Evolutionary conservation across 2,797 vertebrate genomes (phyloP), one percentile per base, ranked within the genome.

Genomic region (Lagodon rhomboides): DNA sequence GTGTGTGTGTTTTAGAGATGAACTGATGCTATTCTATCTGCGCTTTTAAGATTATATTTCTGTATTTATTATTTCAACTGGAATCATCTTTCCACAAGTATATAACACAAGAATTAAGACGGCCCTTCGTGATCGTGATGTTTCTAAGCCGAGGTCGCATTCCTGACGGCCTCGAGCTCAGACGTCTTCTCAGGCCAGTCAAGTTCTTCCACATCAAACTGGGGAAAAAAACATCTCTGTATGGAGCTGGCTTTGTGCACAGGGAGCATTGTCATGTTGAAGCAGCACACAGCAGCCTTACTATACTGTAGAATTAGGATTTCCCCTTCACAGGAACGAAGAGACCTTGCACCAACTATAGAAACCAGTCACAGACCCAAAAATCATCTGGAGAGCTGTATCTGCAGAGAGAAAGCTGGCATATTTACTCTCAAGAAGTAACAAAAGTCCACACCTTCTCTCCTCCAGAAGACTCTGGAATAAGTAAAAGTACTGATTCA

Each of bases 1-100:
- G 54, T 72, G 68, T 68, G 38, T 68, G 54, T 15, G 38, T 15
- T 12, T 51, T 8, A 43, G 12, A 38, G 44, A 25, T 58, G 43
- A 72, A 41, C 23, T 50, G 58, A 56, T 46, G 51, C 63, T 25
- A 16, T 22, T 49, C 30, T 16, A 17, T 53, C 12, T 61, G 4
- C 34, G 56, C 20, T 76, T 53, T 62, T 5, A 62, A 3, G 9
- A 9, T 71, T 18, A 17, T 44, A 34, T 58, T 50, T 66, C 22
- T 16, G 17, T 55, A 1, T 55, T 64, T 30, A 43, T 5, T 22
- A 3, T 69, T 49, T 47, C 20, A 25, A 12, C 66, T 2, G 17
- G 3, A 20, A 10, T 44, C 22, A 55, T n/a, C n/a, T n/a, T n/a
- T n/a, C n/a, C n/a, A n/a, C n/a, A 6, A 30, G 30, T 30, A 30